A percentile compares a stretch with the other conserved stretches of the same genome.
phyloP scores from a whole-genome alignment of 2,888 invertebrate genomes.

The Thecocarcelia acutangulata region DNA sequence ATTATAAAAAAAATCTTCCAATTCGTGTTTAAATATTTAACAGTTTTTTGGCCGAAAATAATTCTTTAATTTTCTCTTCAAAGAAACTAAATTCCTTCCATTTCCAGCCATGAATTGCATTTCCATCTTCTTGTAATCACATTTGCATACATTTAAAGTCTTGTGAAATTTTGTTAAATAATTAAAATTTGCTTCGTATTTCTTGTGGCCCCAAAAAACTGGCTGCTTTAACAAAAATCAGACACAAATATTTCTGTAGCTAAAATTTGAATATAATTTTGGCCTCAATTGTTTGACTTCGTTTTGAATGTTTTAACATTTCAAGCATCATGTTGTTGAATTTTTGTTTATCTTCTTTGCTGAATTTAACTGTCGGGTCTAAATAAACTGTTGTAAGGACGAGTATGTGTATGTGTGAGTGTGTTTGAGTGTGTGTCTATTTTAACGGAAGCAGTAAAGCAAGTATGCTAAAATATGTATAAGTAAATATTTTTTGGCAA shows the following conservation, averaged over 20 bases:
- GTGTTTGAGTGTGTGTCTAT: neutral
- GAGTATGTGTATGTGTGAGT: too few relatives aligned
- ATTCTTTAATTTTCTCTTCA: too few relatives aligned
- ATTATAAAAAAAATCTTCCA: too few relatives aligned
- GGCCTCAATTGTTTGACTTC: conserved; percentile 24
- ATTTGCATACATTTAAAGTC: conserved; percentile 45
- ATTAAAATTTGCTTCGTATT: conserved; percentile 42
- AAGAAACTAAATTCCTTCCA: too few relatives aligned
- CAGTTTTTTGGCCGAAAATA: too few relatives aligned
- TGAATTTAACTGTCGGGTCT: neutral
- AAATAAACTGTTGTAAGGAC: neutral
- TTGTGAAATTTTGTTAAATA: conserved; percentile 57
- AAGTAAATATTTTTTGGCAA: conserved; percentile 58
- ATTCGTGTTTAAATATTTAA: too few relatives aligned
- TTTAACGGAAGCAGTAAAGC: neutral
- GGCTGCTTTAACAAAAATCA: neutral
- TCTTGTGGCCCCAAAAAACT: too few relatives aligned
- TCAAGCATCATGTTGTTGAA: conserved; percentile 3
- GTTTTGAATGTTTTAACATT: conserved; percentile 30
- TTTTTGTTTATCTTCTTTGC: neutral
- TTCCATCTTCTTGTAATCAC: too few relatives aligned
- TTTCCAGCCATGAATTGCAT: too few relatives aligned
- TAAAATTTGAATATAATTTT: conserved; percentile 22
- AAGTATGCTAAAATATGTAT: conserved; percentile 41
- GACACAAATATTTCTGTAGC: conserved; percentile 23